These are phyloP conservation scores for Catocala sponsa DNA, from an alignment of 2,888 invertebrate species.

Conservation along the genomic window DNA sequence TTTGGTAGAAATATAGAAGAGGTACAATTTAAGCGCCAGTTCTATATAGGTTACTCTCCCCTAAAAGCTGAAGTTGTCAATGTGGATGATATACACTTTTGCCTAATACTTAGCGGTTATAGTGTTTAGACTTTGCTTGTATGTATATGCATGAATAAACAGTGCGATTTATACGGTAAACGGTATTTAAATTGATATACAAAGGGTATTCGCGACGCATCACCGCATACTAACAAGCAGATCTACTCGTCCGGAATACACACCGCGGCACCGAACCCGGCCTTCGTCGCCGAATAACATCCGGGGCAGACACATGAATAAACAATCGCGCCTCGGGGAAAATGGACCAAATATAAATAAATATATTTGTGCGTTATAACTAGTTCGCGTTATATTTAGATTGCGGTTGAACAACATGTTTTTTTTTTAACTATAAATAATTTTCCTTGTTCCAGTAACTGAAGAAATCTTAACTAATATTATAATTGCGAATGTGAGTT, in stretches of 20 bases:
- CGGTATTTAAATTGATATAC: slow-evolving; percentile 23
- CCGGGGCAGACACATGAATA: slow-evolving; percentile 39
- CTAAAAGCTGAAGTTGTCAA: too few relatives aligned
- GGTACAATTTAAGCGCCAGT: too few relatives aligned
- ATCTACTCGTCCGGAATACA: slow-evolving; percentile 24
- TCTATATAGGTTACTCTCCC: too few relatives aligned
- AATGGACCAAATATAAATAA: slow-evolving; percentile 24
- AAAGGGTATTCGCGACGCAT: slow-evolving; percentile 17
- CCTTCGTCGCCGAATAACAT: slow-evolving; percentile 40
- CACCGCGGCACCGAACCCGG: slow-evolving; percentile 36
- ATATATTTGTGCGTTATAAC: slow-evolving; percentile 4
- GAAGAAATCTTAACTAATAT: too few relatives aligned
- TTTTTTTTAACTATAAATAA: not conserved
- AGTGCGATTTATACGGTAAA: slow-evolving; percentile 22
- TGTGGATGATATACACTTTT: too few relatives aligned
- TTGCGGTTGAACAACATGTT: slow-evolving; percentile 3
- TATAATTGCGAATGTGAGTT: too few relatives aligned
- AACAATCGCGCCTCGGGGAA: slow-evolving; percentile 31
- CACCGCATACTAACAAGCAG: slow-evolving; percentile 35
- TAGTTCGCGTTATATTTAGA: not conserved
- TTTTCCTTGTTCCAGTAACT: too few relatives aligned
- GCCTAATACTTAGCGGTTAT: too few relatives aligned
- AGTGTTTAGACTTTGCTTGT: too few relatives aligned
- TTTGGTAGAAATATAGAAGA: too few relatives aligned
- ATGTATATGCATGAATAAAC: too few relatives aligned